Percentiles rank a stretch among this genome's conserved stretches.
phyloP scores from a whole-genome alignment of 2,113 vertebrate species.

The Sinocyclocheilus grahami region DNA sequence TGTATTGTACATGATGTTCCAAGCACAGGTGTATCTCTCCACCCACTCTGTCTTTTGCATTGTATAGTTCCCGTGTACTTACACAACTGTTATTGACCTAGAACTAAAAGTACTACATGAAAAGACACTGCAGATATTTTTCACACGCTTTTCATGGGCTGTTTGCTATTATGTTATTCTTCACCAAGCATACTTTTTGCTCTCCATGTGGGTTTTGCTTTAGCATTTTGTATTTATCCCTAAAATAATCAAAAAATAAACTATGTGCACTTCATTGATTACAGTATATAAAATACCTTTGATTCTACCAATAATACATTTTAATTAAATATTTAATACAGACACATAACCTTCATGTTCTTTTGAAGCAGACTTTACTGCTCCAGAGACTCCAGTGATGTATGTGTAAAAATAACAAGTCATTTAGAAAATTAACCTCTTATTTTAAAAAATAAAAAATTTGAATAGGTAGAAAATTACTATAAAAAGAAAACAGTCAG shows the following conservation, averaged over 20 bases:
- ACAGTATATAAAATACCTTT: no score
- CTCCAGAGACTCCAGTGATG: no score
- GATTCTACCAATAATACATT: no score
- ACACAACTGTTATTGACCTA: slow-evolving; percentile 15
- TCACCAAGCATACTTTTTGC: neutral
- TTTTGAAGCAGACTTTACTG: no score
- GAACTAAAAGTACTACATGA: neutral
- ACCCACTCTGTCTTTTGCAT: slow-evolving; percentile 4
- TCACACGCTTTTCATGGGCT: slow-evolving; percentile 28
- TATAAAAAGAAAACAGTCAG: no score
- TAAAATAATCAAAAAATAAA: neutral
- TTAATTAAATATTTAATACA: no score
- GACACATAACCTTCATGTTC: no score
- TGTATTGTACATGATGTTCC: neutral
- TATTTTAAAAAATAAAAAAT: no score
- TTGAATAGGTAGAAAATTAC: no score
- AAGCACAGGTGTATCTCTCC: slow-evolving; percentile 1
- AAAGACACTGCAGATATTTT: neutral
- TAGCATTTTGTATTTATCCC: neutral
- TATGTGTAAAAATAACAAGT: no score
- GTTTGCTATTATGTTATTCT: neutral
- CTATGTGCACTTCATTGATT: neutral
- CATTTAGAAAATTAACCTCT: no score
- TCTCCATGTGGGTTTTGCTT: neutral
- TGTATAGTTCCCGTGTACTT: neutral